Conservation (phyloP, 2,888 invertebrate species). For the Geophilus truncorum region DNA sequence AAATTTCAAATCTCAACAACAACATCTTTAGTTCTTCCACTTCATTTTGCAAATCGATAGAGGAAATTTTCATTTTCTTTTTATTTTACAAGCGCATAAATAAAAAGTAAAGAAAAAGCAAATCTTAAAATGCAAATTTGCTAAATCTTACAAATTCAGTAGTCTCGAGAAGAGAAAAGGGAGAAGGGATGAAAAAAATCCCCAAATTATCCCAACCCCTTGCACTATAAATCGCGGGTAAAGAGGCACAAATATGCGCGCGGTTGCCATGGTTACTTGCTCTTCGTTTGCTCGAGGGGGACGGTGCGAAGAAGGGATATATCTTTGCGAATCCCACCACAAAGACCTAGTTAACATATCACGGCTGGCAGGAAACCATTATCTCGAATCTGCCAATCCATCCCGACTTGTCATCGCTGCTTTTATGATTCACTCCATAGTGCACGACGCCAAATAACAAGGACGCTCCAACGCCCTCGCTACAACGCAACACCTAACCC, state of each 20-base stretch:
- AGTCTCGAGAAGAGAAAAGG: neutral
- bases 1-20: neutral
- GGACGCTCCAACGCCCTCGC: neutral
- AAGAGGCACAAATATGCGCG: neutral
- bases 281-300: neutral
- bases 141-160: neutral
- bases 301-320: neutral
- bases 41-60: neutral
- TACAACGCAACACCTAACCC: neutral
- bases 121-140: neutral
- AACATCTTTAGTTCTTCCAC: neutral
- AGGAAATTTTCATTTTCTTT: neutral
- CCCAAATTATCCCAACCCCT: neutral
- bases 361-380: slow-evolving; percentile 14
- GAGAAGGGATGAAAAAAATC: neutral
- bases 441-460: neutral
- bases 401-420: slow-evolving; percentile 14
- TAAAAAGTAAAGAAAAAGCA: neutral
- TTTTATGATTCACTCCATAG: slow-evolving; percentile 8
- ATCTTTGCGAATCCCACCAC: neutral
- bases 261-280: neutral
- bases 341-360: slow-evolving; percentile 17
- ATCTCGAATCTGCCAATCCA: slow-evolving; percentile 15
- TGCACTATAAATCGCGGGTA: slow-evolving; percentile 2
- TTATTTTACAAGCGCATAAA: neutral